Conservation (phyloP, 2,113 vertebrate genomes). For the Romanogobio albipinnatus region DNA sequence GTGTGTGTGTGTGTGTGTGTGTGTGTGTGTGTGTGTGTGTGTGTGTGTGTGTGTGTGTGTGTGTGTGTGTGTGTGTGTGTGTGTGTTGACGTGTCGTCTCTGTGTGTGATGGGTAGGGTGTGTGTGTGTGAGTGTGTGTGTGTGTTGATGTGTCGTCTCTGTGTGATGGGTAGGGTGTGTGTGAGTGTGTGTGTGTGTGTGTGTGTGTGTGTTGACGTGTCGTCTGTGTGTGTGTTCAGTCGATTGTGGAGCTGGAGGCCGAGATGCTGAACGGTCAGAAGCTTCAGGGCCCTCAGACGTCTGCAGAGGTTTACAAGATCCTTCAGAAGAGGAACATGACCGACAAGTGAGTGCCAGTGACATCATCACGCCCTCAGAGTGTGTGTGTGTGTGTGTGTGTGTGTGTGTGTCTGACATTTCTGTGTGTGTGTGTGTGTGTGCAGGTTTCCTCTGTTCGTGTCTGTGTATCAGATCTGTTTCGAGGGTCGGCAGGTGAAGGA, state of each 20-base stretch:
- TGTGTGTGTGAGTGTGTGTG: too few species aligned
- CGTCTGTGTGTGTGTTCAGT: conserved; percentile 62
- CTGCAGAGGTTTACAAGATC: conserved; percentile 71
- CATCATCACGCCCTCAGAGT: neutral
- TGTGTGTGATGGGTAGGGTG: too few species aligned
- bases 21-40: too few species aligned
- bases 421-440: conserved; percentile 40
- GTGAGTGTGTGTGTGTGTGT: too few species aligned
- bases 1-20: too few species aligned
- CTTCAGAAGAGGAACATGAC: conserved; percentile 67
- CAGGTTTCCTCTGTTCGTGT: conserved; percentile 85
- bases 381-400: conserved; percentile 32
- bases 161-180: too few species aligned
- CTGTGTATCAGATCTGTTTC: conserved; percentile 85
- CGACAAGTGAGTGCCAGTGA: conserved; percentile 67
- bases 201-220: too few species aligned
- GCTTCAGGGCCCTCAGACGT: conserved; percentile 86
- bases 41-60: too few species aligned
- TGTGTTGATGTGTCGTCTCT: too few species aligned
- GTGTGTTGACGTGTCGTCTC: too few species aligned
- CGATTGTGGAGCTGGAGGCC: conserved; percentile 81
- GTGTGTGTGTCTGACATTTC: neutral
- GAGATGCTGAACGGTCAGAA: conserved; percentile 92
- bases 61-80: too few species aligned
- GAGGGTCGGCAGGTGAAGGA: conserved; percentile 78